These are phyloP conservation scores for Branchellion lobata DNA, from an alignment of 2,888 invertebrate species.

Conservation along the genomic window DNA sequence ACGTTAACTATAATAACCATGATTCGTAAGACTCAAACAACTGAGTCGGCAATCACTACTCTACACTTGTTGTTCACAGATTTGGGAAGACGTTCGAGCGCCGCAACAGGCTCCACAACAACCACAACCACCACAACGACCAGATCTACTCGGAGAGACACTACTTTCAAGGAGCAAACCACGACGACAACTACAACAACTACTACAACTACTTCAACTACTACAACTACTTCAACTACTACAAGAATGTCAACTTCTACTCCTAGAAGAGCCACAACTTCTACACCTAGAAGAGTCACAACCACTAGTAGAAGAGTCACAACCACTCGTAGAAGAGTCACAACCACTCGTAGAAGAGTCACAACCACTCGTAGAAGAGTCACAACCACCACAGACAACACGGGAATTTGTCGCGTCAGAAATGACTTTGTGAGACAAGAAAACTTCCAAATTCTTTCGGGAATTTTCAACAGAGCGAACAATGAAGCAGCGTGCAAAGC, in stretches of 20 bases:
- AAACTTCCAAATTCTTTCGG: constrained; percentile 38
- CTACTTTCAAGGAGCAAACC: not conserved
- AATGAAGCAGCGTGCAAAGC: constrained; percentile 20
- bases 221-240: constrained; percentile 14
- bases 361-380: not conserved
- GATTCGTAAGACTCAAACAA: not conserved
- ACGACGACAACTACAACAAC: constrained; percentile 19
- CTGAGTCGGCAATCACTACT: not conserved
- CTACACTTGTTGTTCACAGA: not conserved
- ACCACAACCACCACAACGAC: constrained; percentile 19
- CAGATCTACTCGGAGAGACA: not conserved
- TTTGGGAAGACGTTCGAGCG: not conserved
- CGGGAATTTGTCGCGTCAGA: not conserved
- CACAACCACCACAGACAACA: not conserved
- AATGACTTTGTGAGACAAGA: not conserved
- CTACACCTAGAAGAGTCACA: not conserved
- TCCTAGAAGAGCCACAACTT: not conserved
- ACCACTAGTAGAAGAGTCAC: not conserved
- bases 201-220: not conserved
- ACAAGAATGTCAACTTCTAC: constrained; percentile 1
- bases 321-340: not conserved
- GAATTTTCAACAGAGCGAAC: constrained; percentile 40
- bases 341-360: not conserved
- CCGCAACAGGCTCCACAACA: constrained; percentile 18
- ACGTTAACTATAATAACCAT: not conserved